Base-by-base conservation (phyloP, 2,113 vertebrate species). In the Atlantisia rogersi region DNA sequence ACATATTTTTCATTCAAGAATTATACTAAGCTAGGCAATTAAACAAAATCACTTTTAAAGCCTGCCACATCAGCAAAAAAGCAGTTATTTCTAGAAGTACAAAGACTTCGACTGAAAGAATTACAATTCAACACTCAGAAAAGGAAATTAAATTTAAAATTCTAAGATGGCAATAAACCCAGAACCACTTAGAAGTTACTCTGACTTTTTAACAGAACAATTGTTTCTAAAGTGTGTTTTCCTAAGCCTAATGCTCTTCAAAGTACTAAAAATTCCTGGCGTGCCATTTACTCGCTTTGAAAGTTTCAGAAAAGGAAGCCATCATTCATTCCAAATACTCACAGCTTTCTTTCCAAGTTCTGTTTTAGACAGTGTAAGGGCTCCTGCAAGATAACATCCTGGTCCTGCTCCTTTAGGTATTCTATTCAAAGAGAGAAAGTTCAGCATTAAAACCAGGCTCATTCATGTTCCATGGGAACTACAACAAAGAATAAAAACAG, bases 341-440 rank as follows among this genome's bases (percentile, higher is more conserved):
- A 99, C 99, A 97, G 99, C 99, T 99, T 99, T 99, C 98, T 99
- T 99, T 94, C 99, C 99, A 95, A 98, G 99, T 92, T 99, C 99
- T 82, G 98, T 99, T 98, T 99, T 99, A 67, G 99, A 98, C 60
- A 99, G 95, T 8, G 99, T 98, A 63, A 99, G 98, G 71, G 99
- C 99, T 91, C 99, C 99, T 86, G 98, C 97, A 77, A 99, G 98
- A 40, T 99, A 99, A 86, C 99, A 99, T 46, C 99, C 99, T 52
- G 99, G 99, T 97, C 98, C 98, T 32, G 99, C 98, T 63, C 99
- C 99, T 97, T 99, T 99, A 70, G 99, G 99, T 94, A 99, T 98
- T 98, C 99, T 98, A 94, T 68, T 79, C 59, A 93, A 76, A 95
- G 63, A 88, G 88, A 69, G 40, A 15, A 82, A 83, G n/a, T 12